Percentiles rank a stretch among this genome's conserved stretches.
Conservation (phyloP, 2,113 vertebrate genomes). For the Axis porcinus region DNA sequence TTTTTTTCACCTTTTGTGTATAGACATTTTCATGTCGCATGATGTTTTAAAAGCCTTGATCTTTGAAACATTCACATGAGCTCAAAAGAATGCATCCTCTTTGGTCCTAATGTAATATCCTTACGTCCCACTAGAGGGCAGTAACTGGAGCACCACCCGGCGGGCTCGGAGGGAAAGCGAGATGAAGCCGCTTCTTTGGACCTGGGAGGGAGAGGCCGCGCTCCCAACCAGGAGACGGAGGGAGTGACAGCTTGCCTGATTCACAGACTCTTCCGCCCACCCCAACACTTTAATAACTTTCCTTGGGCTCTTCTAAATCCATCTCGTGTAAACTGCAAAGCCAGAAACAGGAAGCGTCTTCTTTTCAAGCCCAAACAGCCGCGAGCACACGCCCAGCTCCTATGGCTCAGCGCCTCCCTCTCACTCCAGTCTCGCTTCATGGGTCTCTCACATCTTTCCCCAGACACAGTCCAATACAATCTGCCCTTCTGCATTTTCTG, state of each 20-base stretch:
- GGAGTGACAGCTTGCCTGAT: background rate
- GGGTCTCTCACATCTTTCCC: background rate
- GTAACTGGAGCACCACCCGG: slow-evolving; percentile 36
- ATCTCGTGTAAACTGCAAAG: background rate
- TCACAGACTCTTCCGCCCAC: background rate
- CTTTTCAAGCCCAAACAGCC: background rate
- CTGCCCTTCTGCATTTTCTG: background rate
- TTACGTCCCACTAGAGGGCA: background rate
- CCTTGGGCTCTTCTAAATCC: background rate
- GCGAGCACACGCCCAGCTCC: background rate
- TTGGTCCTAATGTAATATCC: background rate
- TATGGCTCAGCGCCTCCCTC: background rate
- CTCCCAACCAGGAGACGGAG: background rate
- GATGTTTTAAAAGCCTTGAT: background rate
- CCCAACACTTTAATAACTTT: background rate
- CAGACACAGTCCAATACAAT: background rate
- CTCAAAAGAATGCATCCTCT: background rate
- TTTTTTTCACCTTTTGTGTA: background rate
- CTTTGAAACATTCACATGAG: background rate
- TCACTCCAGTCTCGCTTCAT: background rate
- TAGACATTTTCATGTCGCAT: background rate
- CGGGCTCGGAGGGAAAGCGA: background rate
- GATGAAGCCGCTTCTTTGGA: background rate
- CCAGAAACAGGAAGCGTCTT: background rate
- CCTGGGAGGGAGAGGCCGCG: background rate